Evolutionary conservation across 1,140 invertebrate species (phyloP).

Genomic region (Dendrolimus punctatus): DNA sequence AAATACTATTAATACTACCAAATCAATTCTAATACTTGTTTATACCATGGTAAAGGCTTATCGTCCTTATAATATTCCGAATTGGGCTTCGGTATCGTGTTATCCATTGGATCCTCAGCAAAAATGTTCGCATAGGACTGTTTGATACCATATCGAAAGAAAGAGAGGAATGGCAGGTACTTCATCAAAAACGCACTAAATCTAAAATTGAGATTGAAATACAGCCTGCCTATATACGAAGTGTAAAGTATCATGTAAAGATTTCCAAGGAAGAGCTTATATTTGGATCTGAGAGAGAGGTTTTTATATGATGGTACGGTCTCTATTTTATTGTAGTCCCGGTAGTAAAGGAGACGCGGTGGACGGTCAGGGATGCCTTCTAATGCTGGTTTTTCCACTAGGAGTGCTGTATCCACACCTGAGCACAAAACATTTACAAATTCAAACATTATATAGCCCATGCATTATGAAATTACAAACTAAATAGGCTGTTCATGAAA

Average conservation of each 20-base stretch:
- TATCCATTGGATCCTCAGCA: conserved; percentile 39
- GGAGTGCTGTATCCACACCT: conserved; percentile 37
- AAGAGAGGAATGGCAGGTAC: conserved; percentile 57
- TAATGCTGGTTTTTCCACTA: conserved; percentile 32
- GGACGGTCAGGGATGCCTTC: conserved; percentile 20
- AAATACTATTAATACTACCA: conserved; percentile 16
- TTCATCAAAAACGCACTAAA: conserved; percentile 46
- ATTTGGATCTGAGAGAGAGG: conserved; percentile 26
- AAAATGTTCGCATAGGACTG: conserved; percentile 53
- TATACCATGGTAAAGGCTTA: conserved; percentile 29
- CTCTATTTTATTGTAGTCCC: conserved; percentile 37
- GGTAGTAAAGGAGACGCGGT: conserved; percentile 28
- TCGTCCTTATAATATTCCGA: conserved; percentile 35
- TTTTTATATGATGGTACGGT: conserved; percentile 31
- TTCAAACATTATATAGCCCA: too few relatives aligned
- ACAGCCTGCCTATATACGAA: conserved; percentile 37
- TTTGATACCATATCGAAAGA: conserved; percentile 48
- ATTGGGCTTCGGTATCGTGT: conserved; percentile 37
- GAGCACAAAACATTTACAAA: neutral
- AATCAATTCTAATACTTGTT: conserved; percentile 21
- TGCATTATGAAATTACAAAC: too few relatives aligned
- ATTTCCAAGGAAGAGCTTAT: conserved; percentile 25
- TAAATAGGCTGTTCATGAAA: too few relatives aligned
- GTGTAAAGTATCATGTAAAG: conserved; percentile 22
- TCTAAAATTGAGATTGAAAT: conserved; percentile 46